phyloP scores from a whole-genome alignment of 2,888 invertebrate species.

The Empis stercorea region DNA sequence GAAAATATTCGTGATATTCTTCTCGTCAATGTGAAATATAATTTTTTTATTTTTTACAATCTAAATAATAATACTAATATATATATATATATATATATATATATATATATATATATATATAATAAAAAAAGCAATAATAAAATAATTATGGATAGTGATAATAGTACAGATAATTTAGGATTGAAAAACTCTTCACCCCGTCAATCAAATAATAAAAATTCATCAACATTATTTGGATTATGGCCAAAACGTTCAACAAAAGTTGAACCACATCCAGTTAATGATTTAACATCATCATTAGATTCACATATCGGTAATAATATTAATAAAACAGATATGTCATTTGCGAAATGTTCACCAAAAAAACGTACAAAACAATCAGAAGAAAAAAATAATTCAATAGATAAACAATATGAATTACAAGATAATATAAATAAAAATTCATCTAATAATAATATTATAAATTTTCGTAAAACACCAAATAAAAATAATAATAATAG shows the following conservation, averaged over 20 bases:
- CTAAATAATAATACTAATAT: too few relatives aligned
- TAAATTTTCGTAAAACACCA: conserved; percentile 12
- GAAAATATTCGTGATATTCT: too few relatives aligned
- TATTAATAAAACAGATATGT: conserved; percentile 18
- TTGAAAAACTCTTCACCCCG: too few relatives aligned
- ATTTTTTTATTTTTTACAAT: too few relatives aligned
- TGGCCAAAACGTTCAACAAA: conserved; percentile 33
- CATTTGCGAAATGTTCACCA: conserved; percentile 29
- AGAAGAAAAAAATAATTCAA: conserved; percentile 1
- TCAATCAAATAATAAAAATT: not conserved
- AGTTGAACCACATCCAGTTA: conserved; percentile 31
- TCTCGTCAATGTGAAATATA: too few relatives aligned
- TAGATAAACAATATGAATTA: conserved; percentile 17
- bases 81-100: too few relatives aligned
- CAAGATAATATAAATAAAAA: conserved; percentile 21
- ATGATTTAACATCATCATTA: too few relatives aligned
- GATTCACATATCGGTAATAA: not conserved
- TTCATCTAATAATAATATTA: conserved; percentile 20
- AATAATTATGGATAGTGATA: conserved; percentile 2
- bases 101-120: too few relatives aligned
- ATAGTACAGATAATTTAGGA: conserved; percentile 1
- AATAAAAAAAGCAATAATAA: too few relatives aligned
- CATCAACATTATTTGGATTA: conserved; percentile 21
- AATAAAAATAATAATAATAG: conserved; percentile 26
- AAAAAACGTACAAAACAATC: conserved; percentile 14